Percentiles rank a stretch among this genome's conserved stretches.
phyloP scores from a whole-genome alignment of 1,140 invertebrate species.

The Ctenoplectra terminalis region DNA sequence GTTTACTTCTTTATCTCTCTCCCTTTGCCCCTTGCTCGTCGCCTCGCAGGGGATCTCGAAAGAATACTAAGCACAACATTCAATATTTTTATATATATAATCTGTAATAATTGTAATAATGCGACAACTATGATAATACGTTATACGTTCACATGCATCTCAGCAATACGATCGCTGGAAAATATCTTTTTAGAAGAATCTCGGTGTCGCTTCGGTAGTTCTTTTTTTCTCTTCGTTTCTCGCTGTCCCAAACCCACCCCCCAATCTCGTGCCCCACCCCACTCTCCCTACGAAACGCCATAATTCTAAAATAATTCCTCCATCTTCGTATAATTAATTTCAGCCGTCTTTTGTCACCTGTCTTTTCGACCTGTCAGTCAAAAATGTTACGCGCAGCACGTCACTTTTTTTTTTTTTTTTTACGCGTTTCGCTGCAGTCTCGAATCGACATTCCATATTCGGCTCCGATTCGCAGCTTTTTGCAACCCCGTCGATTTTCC shows the following conservation, averaged over 20 bases:
- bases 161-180: constrained; percentile 26
- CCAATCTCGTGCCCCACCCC: not conserved
- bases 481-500: not conserved
- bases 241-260: not conserved
- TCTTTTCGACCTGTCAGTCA: constrained; percentile 51
- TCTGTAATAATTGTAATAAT: constrained; percentile 75
- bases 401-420: not conserved
- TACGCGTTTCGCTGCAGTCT: not conserved
- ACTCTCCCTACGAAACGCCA: not conserved
- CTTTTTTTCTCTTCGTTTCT: constrained; percentile 30
- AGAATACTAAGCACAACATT: constrained; percentile 81
- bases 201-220: not conserved
- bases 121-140: constrained; percentile 67
- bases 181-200: constrained; percentile 47
- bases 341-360: constrained; percentile 9
- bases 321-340: not conserved
- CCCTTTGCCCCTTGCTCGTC: constrained; percentile 52
- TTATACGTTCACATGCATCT: constrained; percentile 54
- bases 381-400: constrained; percentile 1
- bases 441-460: not conserved
- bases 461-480: not conserved
- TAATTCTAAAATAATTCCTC: not conserved
- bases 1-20: constrained; percentile 61
- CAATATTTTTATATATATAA: constrained; percentile 70
- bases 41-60: constrained; percentile 63